A percentile compares a stretch with the other conserved stretches of the same genome.
Conservation (phyloP, 1,140 invertebrate species). For the Dreissena polymorpha region DNA sequence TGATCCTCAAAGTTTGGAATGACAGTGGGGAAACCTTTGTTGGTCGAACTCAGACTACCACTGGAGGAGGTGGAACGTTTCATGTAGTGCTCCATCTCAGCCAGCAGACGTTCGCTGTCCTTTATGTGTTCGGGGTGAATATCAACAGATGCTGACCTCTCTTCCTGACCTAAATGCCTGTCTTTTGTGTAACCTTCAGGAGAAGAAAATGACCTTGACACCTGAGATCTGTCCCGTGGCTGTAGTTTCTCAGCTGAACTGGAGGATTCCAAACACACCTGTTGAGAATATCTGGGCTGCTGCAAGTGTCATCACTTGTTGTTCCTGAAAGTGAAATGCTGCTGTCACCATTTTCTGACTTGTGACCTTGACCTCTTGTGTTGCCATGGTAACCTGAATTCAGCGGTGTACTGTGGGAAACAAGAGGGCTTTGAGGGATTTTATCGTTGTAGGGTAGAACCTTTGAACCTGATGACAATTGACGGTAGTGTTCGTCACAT, state of each 20-base stretch:
- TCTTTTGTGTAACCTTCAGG: conserved; percentile 15
- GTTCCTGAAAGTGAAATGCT: conserved; percentile 45
- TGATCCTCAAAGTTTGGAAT: conserved; percentile 45
- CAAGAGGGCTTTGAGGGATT: not conserved
- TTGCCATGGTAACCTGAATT: too few species aligned
- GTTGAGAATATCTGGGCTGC: conserved; percentile 48
- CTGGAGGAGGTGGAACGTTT: conserved; percentile 42
- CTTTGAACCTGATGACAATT: conserved; percentile 38
- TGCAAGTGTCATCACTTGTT: conserved; percentile 52
- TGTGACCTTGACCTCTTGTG: not conserved
- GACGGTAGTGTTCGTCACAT: not conserved
- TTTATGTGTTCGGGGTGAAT: conserved; percentile 18
- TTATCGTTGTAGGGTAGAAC: not conserved
- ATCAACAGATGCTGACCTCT: conserved; percentile 44
- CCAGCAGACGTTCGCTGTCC: conserved; percentile 51
- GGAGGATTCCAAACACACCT: conserved; percentile 34
- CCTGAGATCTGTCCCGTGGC: conserved; percentile 18
- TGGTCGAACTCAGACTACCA: conserved; percentile 42
- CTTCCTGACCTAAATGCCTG: conserved; percentile 13
- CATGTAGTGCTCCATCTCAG: conserved; percentile 52
- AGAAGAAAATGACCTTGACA: conserved; percentile 47
- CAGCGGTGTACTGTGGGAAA: conserved; percentile 12
- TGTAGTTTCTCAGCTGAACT: conserved; percentile 23
- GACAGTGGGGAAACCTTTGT: conserved; percentile 42
- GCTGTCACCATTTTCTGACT: conserved; percentile 15